These are phyloP conservation scores for Coluber constrictor DNA, from an alignment of 2,797 vertebrate genomes.

Conservation along the genomic window DNA sequence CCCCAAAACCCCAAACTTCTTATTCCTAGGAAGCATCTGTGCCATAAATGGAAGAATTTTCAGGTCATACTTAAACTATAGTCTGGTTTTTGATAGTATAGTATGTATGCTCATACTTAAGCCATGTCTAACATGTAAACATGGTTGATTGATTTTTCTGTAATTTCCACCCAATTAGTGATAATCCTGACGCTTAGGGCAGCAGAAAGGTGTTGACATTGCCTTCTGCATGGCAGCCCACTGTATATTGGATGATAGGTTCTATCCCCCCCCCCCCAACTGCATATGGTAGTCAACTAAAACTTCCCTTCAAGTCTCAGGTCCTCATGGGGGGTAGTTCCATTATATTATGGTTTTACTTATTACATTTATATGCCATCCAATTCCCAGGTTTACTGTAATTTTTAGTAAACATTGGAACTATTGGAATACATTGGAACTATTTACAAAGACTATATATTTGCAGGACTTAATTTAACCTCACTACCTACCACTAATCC, in stretches of 20 bases:
- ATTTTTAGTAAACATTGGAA: fast-evolving
- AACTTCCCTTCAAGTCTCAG: not conserved
- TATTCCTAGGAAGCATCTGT: not conserved
- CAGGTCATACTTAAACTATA: not conserved
- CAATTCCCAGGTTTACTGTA: not conserved
- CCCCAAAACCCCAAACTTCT: not conserved
- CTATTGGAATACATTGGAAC: fast-evolving
- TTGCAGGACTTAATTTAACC: not conserved
- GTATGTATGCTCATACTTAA: not conserved
- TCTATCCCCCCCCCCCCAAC: not conserved
- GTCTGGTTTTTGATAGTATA: not conserved
- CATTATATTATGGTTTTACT: not conserved
- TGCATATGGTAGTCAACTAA: not conserved
- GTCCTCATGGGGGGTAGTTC: not conserved
- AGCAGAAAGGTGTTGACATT: not conserved
- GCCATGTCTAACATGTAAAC: not conserved
- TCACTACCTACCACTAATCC: not conserved
- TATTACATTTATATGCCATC: not conserved
- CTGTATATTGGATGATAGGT: not conserved
- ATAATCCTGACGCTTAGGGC: not conserved
- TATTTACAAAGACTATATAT: not conserved
- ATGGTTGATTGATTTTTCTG: not conserved
- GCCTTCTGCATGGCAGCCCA: not conserved
- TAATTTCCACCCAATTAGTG: not conserved
- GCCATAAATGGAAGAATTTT: not conserved